These are phyloP conservation scores for Thaumatotibia leucotreta DNA, from an alignment of 1,140 invertebrate genomes.

Conservation along the genomic window DNA sequence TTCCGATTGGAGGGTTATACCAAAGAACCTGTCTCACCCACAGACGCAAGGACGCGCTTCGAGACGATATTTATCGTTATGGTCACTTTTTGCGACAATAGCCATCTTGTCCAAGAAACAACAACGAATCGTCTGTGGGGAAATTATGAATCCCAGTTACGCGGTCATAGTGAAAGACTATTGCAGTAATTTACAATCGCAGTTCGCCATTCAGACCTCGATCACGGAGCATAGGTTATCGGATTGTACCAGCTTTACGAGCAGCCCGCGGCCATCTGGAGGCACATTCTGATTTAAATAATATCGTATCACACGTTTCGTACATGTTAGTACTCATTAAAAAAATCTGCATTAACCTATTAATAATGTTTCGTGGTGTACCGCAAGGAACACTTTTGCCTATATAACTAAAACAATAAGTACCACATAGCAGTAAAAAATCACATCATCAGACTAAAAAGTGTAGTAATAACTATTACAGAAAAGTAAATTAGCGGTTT, in stretches of 20 bases:
- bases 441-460: slow-evolving; percentile 15
- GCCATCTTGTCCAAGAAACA: not conserved
- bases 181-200: slow-evolving; percentile 22
- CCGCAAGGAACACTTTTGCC: slow-evolving; percentile 21
- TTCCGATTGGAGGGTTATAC: not conserved
- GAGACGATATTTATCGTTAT: slow-evolving; percentile 4
- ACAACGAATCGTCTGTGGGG: not conserved
- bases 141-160: slow-evolving; percentile 8
- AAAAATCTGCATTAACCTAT: not conserved
- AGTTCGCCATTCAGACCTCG: slow-evolving; percentile 33
- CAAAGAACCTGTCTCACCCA: slow-evolving; percentile 10
- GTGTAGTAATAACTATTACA: not conserved
- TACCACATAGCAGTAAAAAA: not conserved
- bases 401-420: slow-evolving; percentile 8
- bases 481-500: not conserved
- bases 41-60: slow-evolving; percentile 2
- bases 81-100: not conserved
- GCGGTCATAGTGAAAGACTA: not conserved
- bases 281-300: not conserved
- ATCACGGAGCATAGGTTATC: slow-evolving; percentile 45
- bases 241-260: slow-evolving; percentile 28
- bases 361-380: slow-evolving; percentile 13
- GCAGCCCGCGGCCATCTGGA: slow-evolving; percentile 15
- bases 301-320: not conserved
- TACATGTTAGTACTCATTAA: not conserved